Base-by-base conservation (phyloP, 2,113 vertebrate species). In the Accipiter virgatus region DNA sequence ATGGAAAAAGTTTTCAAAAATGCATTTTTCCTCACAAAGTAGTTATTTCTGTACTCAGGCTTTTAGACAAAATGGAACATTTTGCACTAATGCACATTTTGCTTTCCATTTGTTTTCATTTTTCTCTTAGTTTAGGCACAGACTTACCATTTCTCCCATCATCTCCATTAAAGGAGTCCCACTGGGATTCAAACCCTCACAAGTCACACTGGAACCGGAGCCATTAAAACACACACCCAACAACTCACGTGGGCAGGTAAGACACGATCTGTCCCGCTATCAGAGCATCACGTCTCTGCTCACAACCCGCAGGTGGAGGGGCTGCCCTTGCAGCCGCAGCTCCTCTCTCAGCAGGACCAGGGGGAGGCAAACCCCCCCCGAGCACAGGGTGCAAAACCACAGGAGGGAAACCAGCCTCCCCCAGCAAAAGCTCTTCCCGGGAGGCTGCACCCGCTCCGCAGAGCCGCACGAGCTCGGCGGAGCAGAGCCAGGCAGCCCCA, bases 251-350 rank as follows among this genome's bases (percentile, higher is more conserved):
- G 81, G 73, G 70, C 66, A 61, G 70, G 66, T 11, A 10, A 34
- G 52, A 9, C 1, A 14, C 4, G 3, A 10, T 1, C 12, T 6
- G 20, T 25, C 53, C 62, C 16, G 2, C 58, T 0, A 13, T 19
- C 7, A 5, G 40, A 52, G 34, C 25, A 22, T 3, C 58, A 9
- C 17, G 1, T 6, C 73, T 52, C 88, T 26, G 22, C 68, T 75
- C 52, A 4, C 22, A 10, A 0, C 26, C 32, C 29, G 5, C 13
- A 15, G 31, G 32, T 3, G 4, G 32, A 34, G 0, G 8, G 47
- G 56, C 42, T 50, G 73, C 26, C 58, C 68, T 34, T 14, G 27
- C 42, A 29, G 75, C 38, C 11, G 7, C 34, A 38, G 48, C 32
- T 71, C 52, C 58, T 32, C 52, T 40, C 38, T 27, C 2, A 6